Evolutionary conservation across 2,888 invertebrate genomes (phyloP), one percentile per base, ranked within the genome.

Genomic region (Brenthis hecate): DNA sequence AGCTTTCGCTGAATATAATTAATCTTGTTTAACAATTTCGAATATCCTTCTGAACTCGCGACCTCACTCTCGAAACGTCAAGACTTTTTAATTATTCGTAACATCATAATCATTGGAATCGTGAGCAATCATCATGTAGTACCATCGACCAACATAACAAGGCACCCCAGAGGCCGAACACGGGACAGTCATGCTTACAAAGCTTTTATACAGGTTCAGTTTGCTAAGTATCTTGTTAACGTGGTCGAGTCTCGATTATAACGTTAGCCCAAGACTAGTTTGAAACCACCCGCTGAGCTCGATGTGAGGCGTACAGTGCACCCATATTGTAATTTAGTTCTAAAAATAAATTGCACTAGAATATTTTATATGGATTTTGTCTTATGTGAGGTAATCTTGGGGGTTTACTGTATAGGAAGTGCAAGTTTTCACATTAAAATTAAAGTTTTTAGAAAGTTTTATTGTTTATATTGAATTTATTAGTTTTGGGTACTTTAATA

Each of bases 201-300:
- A 73, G 74, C 65, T 65, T 72, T 70, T 43, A 43, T 43, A 3
- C 66, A 75, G 73, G 73, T 76, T 71, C 72, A 72, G 75, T 68
- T 72, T 72, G 73, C 74, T 75, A 80, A 78, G 85, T 85, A 78
- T 84, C 89, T 83, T 77, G 76, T 79, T 85, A 84, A 76, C 79
- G 76, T 88, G 89, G 91, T 79, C 81, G 82, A 79, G 79, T 83
- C 82, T 84, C 83, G 89, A 91, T 91, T 91, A 89, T 89, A 87
- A 89, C 85, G 89, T 91, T 91, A 89, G 84, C 85, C 84, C 85
- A 82, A 84, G 82, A 87, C 91, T 90, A 88, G 91, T 89, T 89
- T 84, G 84, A 80, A 86, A 80, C 87, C 90, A 85, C 92, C 92
- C 89, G 92, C 91, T 89, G 92, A 73, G 92, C 85, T 83, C 85